Evolutionary conservation across 2,888 invertebrate species (phyloP), one percentile per base, ranked within the genome.

Genomic region (Leucophora obtusa): DNA sequence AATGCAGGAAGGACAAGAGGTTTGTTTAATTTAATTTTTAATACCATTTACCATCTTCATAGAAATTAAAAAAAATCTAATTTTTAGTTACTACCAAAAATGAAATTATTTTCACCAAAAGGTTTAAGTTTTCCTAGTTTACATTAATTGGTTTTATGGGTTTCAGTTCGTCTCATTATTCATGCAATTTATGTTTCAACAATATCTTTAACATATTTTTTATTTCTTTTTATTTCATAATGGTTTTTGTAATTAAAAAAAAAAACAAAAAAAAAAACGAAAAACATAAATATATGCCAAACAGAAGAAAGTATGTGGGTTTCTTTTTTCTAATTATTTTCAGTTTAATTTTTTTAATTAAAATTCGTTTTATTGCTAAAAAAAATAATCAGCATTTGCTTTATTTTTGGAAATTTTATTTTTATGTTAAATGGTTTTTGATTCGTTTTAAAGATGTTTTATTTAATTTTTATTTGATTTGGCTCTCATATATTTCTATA

Each of bases 1-100:
- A 71, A 86, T 85, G 86, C 91, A 93, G 91, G 89, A 92, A 91
- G 93, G 93, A 92, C 92, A 92, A 90, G 92, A 93, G 92, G 92
- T 93, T 93, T 90, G 92, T 93, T 92, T 90, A 70, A 80, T 82
- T 82, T 78, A 80, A 65, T 75, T 86, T 71, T 83, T 82, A 83
- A 85, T 70, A 58, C 54, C 77, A 72, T 80, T 76, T 63, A 70
- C 59, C 35, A 75, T 35, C 53, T 53, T 50, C 76, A 74, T 71
- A 66, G 51, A 50, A 60, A 28, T 50, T 51, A 10, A 28, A 28
- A 28, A 28, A 17, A 35, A 54, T 66, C 1, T 38, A 38, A 51
- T 71, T 76, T 63, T 75, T 70, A 56, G 70, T 70, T 63, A 28
- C 35, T 33, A 65, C 38, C 15, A 68, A 65, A 79, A 74, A 75